phyloP scores from a whole-genome alignment of 2,113 vertebrate species.

The Callorhinus ursinus region DNA sequence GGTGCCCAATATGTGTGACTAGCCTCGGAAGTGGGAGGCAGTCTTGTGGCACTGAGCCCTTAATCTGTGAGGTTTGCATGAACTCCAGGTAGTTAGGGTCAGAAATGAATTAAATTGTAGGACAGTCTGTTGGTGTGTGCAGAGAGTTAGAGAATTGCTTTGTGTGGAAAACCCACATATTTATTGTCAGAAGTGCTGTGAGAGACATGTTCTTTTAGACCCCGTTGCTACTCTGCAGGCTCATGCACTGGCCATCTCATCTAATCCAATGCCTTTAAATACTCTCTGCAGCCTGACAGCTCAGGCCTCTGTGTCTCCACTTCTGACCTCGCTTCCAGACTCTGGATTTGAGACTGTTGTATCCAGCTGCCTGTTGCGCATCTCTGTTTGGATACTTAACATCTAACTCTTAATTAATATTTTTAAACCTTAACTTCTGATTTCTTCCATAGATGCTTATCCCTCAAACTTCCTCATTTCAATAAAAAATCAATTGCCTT shows the following conservation, averaged over 20 bases:
- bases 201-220: not conserved
- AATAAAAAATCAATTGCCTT: not conserved
- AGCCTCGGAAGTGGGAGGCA: not conserved
- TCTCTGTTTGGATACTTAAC: not conserved
- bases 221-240: not conserved
- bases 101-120: not conserved
- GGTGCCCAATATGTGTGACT: not conserved
- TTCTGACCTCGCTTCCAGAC: not conserved
- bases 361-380: not conserved
- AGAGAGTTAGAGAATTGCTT: not conserved
- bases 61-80: not conserved
- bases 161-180: not conserved
- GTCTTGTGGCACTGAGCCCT: not conserved
- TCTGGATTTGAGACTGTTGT: not conserved
- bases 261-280: not conserved
- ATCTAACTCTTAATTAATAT: not conserved
- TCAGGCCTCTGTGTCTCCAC: not conserved
- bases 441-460: not conserved
- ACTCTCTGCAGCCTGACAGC: not conserved
- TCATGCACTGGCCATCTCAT: not conserved
- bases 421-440: not conserved
- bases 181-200: not conserved
- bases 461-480: not conserved
- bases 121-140: not conserved
- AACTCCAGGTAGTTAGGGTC: not conserved